Percentiles rank a stretch among this genome's conserved stretches.
These are phyloP conservation scores for Phrynocephalus vlangalii DNA, from an alignment of 2,797 vertebrate species.

Conservation along the genomic window DNA sequence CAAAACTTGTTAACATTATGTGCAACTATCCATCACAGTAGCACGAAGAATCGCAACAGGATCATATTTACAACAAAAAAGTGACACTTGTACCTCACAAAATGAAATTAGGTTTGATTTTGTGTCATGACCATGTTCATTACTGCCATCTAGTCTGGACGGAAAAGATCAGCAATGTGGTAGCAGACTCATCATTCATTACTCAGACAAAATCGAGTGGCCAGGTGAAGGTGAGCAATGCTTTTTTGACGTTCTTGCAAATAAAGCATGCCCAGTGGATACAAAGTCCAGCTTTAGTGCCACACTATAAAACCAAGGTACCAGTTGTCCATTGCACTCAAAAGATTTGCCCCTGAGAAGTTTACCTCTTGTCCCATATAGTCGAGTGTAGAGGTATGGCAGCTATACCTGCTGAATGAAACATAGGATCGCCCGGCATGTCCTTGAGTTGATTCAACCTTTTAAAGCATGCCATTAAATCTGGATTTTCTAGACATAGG, in stretches of 20 bases:
- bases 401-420: background rate
- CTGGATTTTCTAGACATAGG: too few relatives aligned
- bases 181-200: conserved; percentile 56
- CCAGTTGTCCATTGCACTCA: background rate
- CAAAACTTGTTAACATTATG: conserved; percentile 63
- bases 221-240: background rate
- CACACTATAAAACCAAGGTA: background rate
- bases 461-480: too few relatives aligned
- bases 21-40: conserved; percentile 54
- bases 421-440: background rate
- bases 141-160: conserved; percentile 65
- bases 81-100: conserved; percentile 73
- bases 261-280: background rate
- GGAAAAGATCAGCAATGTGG: conserved; percentile 48
- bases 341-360: background rate
- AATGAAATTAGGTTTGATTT: conserved; percentile 81
- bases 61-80: conserved; percentile 73
- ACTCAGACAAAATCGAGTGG: conserved; percentile 42
- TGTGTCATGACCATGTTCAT: conserved; percentile 75
- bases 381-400: background rate
- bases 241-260: conserved; percentile 15
- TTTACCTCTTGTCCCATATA: background rate
- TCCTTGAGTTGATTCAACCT: too few relatives aligned
- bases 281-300: background rate
- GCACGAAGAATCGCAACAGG: conserved; percentile 57